Evolutionary conservation across 2,797 vertebrate genomes (phyloP).

Genomic region (Sebastiscus tertius): DNA sequence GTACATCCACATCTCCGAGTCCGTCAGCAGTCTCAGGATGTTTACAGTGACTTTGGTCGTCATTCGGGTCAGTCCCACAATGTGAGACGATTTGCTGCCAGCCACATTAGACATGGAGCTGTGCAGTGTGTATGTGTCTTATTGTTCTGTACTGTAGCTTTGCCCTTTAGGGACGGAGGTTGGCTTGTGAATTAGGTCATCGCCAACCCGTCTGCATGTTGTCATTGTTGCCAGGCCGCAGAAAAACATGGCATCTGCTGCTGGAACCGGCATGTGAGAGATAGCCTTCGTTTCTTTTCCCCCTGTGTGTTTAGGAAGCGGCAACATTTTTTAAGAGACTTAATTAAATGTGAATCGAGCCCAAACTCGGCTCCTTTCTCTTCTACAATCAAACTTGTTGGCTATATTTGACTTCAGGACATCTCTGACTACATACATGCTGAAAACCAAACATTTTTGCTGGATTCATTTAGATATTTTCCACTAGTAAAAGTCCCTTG

Average conservation of each 20-base stretch:
- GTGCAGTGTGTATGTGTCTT: neutral
- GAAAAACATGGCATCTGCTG: constrained; percentile 21
- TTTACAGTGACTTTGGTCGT: neutral
- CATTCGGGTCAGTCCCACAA: neutral
- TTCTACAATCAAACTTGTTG: too few species aligned
- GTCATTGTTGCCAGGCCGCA: constrained; percentile 20
- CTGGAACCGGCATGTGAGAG: neutral
- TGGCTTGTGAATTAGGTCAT: constrained; percentile 53
- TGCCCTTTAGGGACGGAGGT: constrained; percentile 30
- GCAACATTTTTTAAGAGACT: neutral
- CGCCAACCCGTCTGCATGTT: constrained; percentile 18
- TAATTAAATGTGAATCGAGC: too few species aligned
- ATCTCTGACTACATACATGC: too few species aligned
- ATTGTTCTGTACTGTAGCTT: constrained; percentile 30
- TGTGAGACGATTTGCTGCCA: neutral
- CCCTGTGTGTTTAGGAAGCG: too few species aligned
- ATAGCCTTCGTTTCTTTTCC: neutral
- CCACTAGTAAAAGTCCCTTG: too few species aligned
- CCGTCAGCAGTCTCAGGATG: neutral
- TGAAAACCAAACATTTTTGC: too few species aligned
- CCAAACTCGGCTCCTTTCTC: too few species aligned
- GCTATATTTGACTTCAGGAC: too few species aligned
- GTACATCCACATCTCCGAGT: neutral
- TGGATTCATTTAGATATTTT: too few species aligned
- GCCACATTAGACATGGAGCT: neutral